Evolutionary conservation across 37 sponge, comb jelly and placozoan genomes (phyloP).

Genomic region (Trichoplax adhaerens): DNA sequence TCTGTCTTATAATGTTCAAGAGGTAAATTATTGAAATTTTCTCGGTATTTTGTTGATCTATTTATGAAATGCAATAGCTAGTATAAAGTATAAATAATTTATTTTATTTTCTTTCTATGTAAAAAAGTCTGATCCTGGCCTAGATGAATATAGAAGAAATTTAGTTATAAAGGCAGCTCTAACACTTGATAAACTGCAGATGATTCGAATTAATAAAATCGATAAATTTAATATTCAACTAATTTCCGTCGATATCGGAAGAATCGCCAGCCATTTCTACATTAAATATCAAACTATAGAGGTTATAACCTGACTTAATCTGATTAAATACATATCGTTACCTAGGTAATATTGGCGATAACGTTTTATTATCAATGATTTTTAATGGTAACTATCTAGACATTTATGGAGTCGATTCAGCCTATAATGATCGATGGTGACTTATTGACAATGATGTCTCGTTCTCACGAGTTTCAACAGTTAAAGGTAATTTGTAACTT

Average conservation of each 20-base stretch:
- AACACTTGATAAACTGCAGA: slow-evolving; percentile 58
- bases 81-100: slow-evolving; percentile 4
- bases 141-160: slow-evolving; percentile 36
- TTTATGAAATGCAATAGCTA: not conserved
- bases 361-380: no score
- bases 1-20: slow-evolving; percentile 7
- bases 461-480: slow-evolving; percentile 82
- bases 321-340: no score
- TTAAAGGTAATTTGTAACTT: slow-evolving; percentile 40
- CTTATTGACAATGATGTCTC: slow-evolving; percentile 56
- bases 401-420: slow-evolving; percentile 60
- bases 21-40: slow-evolving; percentile 3
- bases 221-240: slow-evolving; percentile 44
- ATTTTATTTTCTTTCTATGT: not conserved
- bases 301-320: slow-evolving; percentile 1
- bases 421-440: slow-evolving; percentile 54
- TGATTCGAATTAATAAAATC: slow-evolving; percentile 71
- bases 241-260: slow-evolving; percentile 71
- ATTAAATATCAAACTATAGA: slow-evolving; percentile 82
- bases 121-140: slow-evolving; percentile 46
- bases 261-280: slow-evolving; percentile 90
- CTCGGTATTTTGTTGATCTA: not conserved
- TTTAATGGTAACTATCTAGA: slow-evolving; percentile 9
- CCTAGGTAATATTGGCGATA: no score
- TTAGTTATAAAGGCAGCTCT: slow-evolving; percentile 48